A percentile compares a stretch with the other conserved stretches of the same genome.
These are phyloP conservation scores for Donacobius atricapilla DNA, from an alignment of 2,113 vertebrate genomes.

Conservation along the genomic window DNA sequence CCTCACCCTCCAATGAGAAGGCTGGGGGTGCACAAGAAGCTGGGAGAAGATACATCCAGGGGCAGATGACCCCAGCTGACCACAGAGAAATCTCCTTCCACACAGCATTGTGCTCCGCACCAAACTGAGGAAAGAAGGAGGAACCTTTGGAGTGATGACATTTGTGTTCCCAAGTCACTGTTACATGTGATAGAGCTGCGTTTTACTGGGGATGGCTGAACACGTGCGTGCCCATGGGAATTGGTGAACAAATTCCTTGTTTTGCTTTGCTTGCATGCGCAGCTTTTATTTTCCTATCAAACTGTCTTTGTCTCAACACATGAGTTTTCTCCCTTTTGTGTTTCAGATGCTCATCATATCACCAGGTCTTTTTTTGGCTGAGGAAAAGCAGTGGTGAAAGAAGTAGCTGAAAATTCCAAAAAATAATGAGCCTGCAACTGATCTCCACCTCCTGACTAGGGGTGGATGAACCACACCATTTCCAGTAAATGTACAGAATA, in stretches of 20 bases:
- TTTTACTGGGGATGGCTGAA: neutral
- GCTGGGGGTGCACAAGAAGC: neutral
- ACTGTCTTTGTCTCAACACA: neutral
- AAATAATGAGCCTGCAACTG: neutral
- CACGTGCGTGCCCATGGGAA: neutral
- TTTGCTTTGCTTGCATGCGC: neutral
- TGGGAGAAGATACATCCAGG: neutral
- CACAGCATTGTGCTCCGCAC: rapidly evolving
- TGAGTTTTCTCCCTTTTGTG: neutral
- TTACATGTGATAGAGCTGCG: neutral
- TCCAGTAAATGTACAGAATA: neutral
- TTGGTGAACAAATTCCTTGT: neutral
- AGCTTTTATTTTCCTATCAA: neutral
- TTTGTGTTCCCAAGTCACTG: neutral
- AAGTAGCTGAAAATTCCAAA: neutral
- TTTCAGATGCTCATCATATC: neutral
- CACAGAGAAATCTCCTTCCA: neutral
- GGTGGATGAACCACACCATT: too few species aligned
- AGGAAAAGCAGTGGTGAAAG: neutral
- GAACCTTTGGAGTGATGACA: neutral
- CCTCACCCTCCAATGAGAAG: neutral
- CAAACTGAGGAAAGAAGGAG: neutral
- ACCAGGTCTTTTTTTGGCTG: neutral
- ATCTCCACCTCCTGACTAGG: neutral
- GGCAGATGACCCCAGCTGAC: neutral